Base-by-base conservation (phyloP, 2,888 invertebrate species). In the Sarcophaga variegata region DNA sequence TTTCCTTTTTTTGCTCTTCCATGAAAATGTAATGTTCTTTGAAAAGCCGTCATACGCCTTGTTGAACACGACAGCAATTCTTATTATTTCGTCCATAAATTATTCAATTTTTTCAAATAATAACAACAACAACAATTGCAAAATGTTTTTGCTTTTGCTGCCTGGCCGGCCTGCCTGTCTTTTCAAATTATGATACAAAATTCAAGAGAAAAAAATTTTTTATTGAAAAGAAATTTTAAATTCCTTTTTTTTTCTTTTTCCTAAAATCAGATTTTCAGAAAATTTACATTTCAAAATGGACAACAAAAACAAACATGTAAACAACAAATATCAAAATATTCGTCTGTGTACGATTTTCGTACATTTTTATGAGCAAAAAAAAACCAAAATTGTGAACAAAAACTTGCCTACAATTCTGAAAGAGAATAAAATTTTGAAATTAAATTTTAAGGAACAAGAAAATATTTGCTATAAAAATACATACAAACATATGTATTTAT, bases 41-140 rank as follows among this genome's bases (percentile, higher is more conserved):
- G 37, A 45, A 66, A 72, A n/a, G n/a, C 47, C 60, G 59, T 83
- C 83, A 74, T 59, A 79, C 25, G 72, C 74, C 62, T 20, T 49
- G 72, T 74, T 70, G 45, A 69, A 74, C 67, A 60, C 60, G 59
- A 25, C 45, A 49, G 47, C 54, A 54, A 71, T 59, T 60, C 27
- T 37, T 60, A 49, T 60, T 20, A 72, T 72, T 72, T 27, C 10
- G 60, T 60, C 4, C 69, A 69, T 63, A 79, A 63, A 76, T 70
- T 69, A 83, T 75, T 66, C 60, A 27, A 47, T 59, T 60, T 37
- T 17, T 37, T 17, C 22, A 79, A 14, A 37, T 37, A 37, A 37
- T 8, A 37, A 37, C 37, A 37, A 37, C 37, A 37, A 37, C 10
- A 37, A 37, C 25, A 45, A 37, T 4, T 37, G 37, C 37, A 37